Base-by-base conservation (phyloP, 1,140 invertebrate genomes). In the Trachymyrmex septentrionalis region DNA sequence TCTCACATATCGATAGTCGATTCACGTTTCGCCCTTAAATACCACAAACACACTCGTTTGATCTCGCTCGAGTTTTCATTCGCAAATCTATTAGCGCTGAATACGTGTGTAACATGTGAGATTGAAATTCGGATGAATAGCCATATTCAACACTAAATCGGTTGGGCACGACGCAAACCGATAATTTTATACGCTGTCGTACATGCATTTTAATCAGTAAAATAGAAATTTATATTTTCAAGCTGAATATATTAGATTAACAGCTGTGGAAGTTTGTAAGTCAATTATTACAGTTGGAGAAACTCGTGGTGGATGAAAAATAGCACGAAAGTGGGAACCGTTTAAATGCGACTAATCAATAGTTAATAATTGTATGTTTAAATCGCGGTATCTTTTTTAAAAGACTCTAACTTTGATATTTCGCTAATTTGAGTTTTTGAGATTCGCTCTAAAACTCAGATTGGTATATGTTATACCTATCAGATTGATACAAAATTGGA, bases 61-160 rank as follows among this genome's bases (percentile, higher is more conserved):
- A 78, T 66, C 27, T 7, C 61, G 61, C 61, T 3, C 38, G 10
- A 48, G 24, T 44, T 64, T 61, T 44, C 34, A 10, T 16, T 24
- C 75, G 48, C 67, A n/a, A 73, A 59, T 50, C 27, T 50, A 75
- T 73, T 84, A 24, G 38, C 38, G 53, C 27, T 19, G 38, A 63
- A 75, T 75, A 24, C 27, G 14, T 12, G 5, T 12, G 48, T 61
- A 50, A 59, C 53, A 34, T 21, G 6, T 19, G 12, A 6, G 14
- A 61, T 61, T 61, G 67, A 75, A 75, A 75, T 27, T 16, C 38
- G 12, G 1, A 84, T 75, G 57, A 84, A 84, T 61, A 21, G 67
- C 3, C 55, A 24, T 34, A 48, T 75, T 82, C 48, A 73, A 38
- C 64, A 24, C 2, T 48, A 16, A 84, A 84, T 44, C 38, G 38